Percentiles rank a stretch among this genome's conserved stretches.
Evolutionary conservation across 2,888 invertebrate genomes (phyloP).

Genomic region (Thymelicus sylvestris): DNA sequence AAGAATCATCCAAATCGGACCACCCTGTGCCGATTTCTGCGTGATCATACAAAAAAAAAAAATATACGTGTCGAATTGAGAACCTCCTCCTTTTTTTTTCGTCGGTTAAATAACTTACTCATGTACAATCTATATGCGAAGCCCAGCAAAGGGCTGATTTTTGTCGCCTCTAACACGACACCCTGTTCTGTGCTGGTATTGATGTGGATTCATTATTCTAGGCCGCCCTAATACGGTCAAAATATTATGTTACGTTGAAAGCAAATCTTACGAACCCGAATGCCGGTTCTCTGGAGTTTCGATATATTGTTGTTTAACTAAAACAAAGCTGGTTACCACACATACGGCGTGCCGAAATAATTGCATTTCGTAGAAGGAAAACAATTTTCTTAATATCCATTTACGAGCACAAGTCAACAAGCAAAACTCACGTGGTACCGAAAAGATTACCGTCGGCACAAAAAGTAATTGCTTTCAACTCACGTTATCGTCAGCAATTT

Average conservation of each 20-base stretch:
- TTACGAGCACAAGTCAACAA: slow-evolving; percentile 37
- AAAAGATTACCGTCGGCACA: slow-evolving; percentile 32
- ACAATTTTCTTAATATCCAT: slow-evolving; percentile 35
- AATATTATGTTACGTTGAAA: neutral
- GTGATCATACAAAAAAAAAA: too few species aligned
- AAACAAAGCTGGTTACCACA: slow-evolving; percentile 39
- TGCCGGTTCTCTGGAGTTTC: slow-evolving; percentile 3
- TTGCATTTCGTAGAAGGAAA: slow-evolving; percentile 49
- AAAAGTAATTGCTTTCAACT: slow-evolving; percentile 29
- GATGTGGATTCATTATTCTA: too few species aligned
- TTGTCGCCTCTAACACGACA: too few species aligned
- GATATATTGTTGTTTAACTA: slow-evolving; percentile 10
- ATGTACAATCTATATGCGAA: too few species aligned
- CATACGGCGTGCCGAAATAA: slow-evolving; percentile 57
- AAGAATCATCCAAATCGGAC: too few species aligned
- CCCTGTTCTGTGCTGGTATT: too few species aligned
- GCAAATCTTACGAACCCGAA: slow-evolving; percentile 20
- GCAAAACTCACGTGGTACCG: slow-evolving; percentile 77
- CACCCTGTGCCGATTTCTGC: too few species aligned
- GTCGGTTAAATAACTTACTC: too few species aligned
- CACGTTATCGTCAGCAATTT: slow-evolving; percentile 26
- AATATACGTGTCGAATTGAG: too few species aligned
- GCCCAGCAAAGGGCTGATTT: too few species aligned
- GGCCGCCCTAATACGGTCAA: too few species aligned
- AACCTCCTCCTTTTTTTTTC: too few species aligned